Conservation (phyloP, 92 coral and sea anemone species). For the Paramuricea clavata region DNA sequence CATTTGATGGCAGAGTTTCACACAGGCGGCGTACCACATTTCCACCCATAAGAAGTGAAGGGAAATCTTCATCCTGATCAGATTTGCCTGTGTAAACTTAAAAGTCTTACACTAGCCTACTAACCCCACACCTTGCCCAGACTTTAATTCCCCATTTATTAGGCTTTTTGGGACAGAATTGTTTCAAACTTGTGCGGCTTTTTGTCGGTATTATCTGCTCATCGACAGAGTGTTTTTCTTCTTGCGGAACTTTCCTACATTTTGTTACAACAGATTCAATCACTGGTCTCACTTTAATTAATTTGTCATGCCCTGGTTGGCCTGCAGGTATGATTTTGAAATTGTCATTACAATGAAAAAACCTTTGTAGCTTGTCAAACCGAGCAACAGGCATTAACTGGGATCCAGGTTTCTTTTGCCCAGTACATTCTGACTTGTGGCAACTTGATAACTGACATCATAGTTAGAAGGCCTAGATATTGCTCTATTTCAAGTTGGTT, state of each 20-base stretch:
- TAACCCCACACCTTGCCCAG: neutral
- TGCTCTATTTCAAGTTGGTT: neutral
- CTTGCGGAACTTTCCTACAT: neutral
- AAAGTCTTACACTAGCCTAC: neutral
- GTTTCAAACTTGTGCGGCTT: neutral
- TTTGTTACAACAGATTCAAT: neutral
- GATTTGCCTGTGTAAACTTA: neutral
- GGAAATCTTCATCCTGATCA: neutral
- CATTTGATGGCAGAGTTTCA: neutral
- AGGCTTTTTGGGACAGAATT: neutral
- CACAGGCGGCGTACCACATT: neutral
- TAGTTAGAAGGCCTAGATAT: neutral
- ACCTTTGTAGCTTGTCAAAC: neutral
- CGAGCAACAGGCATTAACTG: neutral
- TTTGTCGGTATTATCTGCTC: constrained; percentile 15
- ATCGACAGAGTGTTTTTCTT: neutral
- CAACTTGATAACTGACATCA: neutral
- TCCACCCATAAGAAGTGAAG: neutral
- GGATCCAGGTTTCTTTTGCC: neutral
- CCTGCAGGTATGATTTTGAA: neutral
- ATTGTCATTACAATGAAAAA: neutral
- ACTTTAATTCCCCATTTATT: constrained; percentile 25
- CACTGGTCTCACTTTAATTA: neutral
- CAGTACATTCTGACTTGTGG: neutral
- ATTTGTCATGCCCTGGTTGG: neutral